Evolutionary conservation across 2,888 invertebrate species (phyloP).

Genomic region (Drepanosiphum platanoidis): DNA sequence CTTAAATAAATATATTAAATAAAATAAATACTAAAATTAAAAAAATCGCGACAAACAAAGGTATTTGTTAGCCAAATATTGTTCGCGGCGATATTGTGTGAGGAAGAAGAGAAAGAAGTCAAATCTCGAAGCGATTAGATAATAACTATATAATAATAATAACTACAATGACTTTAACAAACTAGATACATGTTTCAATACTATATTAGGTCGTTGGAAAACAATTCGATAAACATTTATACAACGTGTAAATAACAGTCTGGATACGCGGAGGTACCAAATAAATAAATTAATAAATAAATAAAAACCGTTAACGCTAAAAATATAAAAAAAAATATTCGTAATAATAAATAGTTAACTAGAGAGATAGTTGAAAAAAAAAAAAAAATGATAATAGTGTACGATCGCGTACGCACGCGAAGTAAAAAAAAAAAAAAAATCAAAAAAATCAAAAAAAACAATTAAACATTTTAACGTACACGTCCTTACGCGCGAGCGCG

Average conservation of each 20-base stretch:
- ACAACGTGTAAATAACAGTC: conserved; percentile 58
- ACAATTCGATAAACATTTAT: conserved; percentile 56
- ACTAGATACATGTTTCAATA: conserved; percentile 22
- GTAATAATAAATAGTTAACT: neutral
- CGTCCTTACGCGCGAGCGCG: neutral
- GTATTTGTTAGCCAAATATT: conserved; percentile 23
- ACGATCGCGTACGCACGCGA: neutral
- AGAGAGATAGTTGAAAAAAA: conserved; percentile 15
- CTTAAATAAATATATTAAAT: conserved; percentile 37
- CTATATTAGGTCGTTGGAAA: conserved; percentile 23
- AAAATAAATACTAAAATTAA: neutral
- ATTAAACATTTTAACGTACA: too few species aligned
- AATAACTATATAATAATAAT: conserved; percentile 29
- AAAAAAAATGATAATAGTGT: neutral
- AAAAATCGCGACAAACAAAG: conserved; percentile 25
- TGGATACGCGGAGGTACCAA: conserved; percentile 37
- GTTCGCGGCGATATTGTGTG: conserved; percentile 2
- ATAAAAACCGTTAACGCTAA: conserved; percentile 3
- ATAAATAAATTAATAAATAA: conserved; percentile 53
- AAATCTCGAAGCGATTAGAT: conserved; percentile 1
- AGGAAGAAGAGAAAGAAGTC: conserved; percentile 1
- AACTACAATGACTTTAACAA: conserved; percentile 54
- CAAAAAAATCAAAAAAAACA: too few species aligned
- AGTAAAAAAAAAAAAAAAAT: neutral
- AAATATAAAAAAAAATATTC: conserved; percentile 28